A percentile compares a stretch with the other conserved stretches of the same genome.
These are phyloP conservation scores for Antennarius maculatus DNA, from an alignment of 2,797 vertebrate genomes.

Conservation along the genomic window DNA sequence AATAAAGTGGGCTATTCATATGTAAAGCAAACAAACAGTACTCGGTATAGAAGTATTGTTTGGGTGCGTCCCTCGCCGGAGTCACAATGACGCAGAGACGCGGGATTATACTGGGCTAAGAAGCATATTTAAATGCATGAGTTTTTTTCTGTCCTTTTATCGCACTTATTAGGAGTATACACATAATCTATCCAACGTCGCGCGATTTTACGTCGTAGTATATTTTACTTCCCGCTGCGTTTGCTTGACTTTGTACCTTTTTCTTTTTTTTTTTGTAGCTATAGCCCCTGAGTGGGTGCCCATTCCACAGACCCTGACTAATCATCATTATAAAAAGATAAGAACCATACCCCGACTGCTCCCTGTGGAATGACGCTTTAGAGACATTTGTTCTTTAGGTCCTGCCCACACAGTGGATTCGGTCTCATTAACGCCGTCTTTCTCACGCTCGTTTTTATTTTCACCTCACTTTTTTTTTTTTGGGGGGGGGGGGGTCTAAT, in stretches of 20 bases:
- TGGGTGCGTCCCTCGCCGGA: constrained; percentile 64
- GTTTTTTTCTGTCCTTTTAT: constrained; percentile 75
- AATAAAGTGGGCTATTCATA: constrained; percentile 83
- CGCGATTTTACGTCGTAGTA: constrained; percentile 72
- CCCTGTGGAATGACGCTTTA: constrained; percentile 72
- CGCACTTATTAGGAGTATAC: constrained; percentile 78
- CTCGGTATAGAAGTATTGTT: constrained; percentile 77
- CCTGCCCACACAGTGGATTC: constrained; percentile 60
- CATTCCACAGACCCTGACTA: constrained; percentile 65
- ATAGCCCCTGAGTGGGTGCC: constrained; percentile 58
- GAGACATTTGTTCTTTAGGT: constrained; percentile 63
- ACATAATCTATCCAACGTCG: constrained; percentile 80
- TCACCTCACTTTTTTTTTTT: constrained; percentile 37
- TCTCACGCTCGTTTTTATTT: constrained; percentile 39
- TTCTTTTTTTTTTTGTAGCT: constrained; percentile 3
- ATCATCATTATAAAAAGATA: constrained; percentile 80
- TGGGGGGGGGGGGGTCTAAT: no score
- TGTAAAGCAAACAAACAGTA: constrained; percentile 83
- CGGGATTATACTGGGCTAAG: constrained; percentile 77
- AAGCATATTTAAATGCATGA: constrained; percentile 89
- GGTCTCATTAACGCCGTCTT: constrained; percentile 59
- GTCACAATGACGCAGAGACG: constrained; percentile 69
- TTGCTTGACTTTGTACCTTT: constrained; percentile 46
- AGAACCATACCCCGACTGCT: constrained; percentile 67
- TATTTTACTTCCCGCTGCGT: constrained; percentile 66